Evolutionary conservation across 2,113 vertebrate genomes (phyloP).

Genomic region (Actenoides hombroni): DNA sequence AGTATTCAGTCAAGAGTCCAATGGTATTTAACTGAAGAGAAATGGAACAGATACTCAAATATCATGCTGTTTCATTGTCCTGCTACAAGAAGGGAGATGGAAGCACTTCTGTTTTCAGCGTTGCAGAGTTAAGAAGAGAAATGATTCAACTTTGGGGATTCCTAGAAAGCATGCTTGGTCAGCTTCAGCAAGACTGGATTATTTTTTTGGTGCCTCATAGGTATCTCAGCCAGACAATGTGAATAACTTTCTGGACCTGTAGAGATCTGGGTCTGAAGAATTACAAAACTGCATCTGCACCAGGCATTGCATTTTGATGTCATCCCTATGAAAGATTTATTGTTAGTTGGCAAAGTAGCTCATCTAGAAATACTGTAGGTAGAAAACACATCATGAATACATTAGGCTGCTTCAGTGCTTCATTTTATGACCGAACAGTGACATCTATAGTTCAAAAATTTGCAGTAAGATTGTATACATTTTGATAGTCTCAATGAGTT

Average conservation of each 20-base stretch:
- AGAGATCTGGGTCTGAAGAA: background rate
- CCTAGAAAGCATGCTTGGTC: background rate
- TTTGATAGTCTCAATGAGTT: background rate
- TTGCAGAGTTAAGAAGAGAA: background rate
- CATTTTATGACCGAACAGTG: constrained; percentile 57
- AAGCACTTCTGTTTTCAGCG: background rate
- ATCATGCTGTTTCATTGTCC: background rate
- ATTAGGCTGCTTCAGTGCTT: background rate
- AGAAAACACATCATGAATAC: constrained; percentile 16
- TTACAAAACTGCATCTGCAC: background rate
- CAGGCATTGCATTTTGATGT: background rate
- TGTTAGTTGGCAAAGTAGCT: background rate
- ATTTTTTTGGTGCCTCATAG: background rate
- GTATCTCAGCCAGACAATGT: background rate
- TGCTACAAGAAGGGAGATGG: background rate
- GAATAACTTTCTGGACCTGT: background rate
- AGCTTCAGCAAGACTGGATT: background rate
- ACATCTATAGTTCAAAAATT: constrained; percentile 48
- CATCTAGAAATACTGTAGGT: background rate
- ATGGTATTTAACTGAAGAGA: background rate
- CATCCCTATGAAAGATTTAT: background rate
- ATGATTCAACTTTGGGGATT: background rate
- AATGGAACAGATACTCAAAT: constrained; percentile 25
- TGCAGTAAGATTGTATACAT: background rate
- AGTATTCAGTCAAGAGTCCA: background rate